Evolutionary conservation across 1,140 invertebrate species (phyloP).

Genomic region (Bradynema listronoti): DNA sequence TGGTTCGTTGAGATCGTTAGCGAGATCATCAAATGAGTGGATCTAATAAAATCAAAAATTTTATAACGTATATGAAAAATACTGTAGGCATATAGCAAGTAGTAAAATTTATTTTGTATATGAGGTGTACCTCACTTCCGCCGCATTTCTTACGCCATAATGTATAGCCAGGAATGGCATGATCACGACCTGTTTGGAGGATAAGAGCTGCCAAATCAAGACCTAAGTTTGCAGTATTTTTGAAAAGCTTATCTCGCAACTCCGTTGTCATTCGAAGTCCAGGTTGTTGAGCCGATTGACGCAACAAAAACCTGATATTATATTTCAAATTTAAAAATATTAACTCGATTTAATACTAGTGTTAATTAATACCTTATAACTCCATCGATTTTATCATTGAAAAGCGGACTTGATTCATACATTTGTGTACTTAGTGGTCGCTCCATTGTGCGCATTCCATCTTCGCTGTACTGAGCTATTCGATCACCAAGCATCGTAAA

Average conservation of each 20-base stretch:
- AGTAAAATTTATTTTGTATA: neutral
- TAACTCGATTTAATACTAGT: too few species aligned
- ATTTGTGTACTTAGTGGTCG: conserved; percentile 35
- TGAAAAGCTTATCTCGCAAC: conserved; percentile 34
- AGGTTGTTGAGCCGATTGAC: conserved; percentile 22
- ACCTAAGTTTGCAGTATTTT: conserved; percentile 51
- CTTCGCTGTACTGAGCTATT: conserved; percentile 26
- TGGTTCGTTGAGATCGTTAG: conserved; percentile 31
- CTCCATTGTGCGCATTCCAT: conserved; percentile 34
- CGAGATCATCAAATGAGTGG: conserved; percentile 43
- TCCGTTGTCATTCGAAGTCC: conserved; percentile 39
- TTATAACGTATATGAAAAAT: conserved; percentile 4
- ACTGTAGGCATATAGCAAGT: neutral
- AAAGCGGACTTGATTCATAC: conserved; percentile 31
- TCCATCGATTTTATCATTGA: conserved; percentile 38
- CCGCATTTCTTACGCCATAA: conserved; percentile 72
- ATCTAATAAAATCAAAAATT: conserved; percentile 59
- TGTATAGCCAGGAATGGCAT: conserved; percentile 75
- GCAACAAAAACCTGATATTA: conserved; percentile 32
- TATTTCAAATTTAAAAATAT: neutral
- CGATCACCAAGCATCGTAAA: conserved; percentile 35
- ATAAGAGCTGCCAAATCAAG: conserved; percentile 64
- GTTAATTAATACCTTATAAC: conserved; percentile 35
- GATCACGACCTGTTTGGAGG: conserved; percentile 74
- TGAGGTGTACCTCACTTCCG: conserved; percentile 54